Conservation (phyloP, 2,797 vertebrate species). For the Rhinichthys osculus region DNA sequence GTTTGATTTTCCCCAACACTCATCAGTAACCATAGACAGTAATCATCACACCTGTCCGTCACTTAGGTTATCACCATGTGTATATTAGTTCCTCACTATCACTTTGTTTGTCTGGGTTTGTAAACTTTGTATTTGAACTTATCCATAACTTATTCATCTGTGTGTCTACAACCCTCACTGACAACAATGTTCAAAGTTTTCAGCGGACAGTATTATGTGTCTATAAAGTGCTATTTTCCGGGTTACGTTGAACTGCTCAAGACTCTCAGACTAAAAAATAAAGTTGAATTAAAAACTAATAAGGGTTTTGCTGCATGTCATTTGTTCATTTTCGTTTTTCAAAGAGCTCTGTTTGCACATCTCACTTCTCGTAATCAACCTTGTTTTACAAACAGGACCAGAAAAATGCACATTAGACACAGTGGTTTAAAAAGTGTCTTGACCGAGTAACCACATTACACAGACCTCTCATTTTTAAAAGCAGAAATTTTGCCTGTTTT, state of each 20-base stretch:
- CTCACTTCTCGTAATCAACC: neutral
- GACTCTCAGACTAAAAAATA: neutral
- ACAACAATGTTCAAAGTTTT: neutral
- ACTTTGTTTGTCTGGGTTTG: too few relatives aligned
- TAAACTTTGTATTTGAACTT: too few relatives aligned
- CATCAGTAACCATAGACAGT: too few relatives aligned
- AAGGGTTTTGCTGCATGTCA: neutral
- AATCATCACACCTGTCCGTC: too few relatives aligned
- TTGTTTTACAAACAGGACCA: neutral
- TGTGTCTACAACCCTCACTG: too few relatives aligned
- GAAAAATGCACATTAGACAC: slow-evolving; percentile 9
- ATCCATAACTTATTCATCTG: too few relatives aligned
- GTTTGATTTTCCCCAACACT: too few relatives aligned
- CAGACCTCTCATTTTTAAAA: neutral
- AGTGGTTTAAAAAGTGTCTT: slow-evolving; percentile 17
- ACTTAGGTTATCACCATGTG: too few relatives aligned
- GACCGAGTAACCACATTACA: slow-evolving; percentile 5
- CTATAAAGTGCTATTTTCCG: neutral
- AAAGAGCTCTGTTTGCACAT: neutral
- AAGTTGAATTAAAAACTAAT: neutral
- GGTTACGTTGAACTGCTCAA: neutral
- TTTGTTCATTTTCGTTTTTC: neutral
- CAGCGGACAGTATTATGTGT: neutral
- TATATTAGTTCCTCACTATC: too few relatives aligned
- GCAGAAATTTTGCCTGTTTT: neutral